Percentiles rank a stretch among this genome's conserved stretches.
phyloP scores from a whole-genome alignment of 92 coral and sea anemone genomes.

The Umimayanthus chanpuru region DNA sequence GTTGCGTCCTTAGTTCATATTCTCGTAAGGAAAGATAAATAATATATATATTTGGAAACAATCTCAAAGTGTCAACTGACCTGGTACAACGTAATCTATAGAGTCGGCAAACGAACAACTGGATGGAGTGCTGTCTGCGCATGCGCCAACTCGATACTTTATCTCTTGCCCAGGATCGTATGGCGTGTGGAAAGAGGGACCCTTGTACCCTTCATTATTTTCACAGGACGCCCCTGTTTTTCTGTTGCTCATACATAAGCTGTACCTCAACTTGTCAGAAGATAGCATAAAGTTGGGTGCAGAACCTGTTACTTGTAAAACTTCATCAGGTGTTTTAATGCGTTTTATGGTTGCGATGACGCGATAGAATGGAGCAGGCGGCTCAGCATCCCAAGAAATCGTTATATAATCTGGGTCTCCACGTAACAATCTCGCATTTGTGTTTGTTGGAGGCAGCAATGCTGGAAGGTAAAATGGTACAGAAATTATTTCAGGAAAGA shows the following conservation, averaged over 20 bases:
- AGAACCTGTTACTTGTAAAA: neutral
- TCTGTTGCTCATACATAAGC: constrained; percentile 13
- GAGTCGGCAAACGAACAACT: constrained; percentile 16
- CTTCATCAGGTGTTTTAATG: neutral
- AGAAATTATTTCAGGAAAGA: neutral
- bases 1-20: no score
- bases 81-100: constrained; percentile 23
- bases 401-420: constrained; percentile 4
- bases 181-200: neutral
- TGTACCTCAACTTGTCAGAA: neutral
- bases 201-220: neutral
- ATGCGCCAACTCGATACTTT: constrained; percentile 30
- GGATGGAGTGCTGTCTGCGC: neutral
- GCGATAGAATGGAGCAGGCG: constrained; percentile 7
- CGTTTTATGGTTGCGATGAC: constrained; percentile 13
- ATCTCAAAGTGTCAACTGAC: neutral
- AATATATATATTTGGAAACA: no score
- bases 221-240: constrained; percentile 21
- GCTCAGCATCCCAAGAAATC: constrained; percentile 36
- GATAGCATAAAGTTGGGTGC: neutral
- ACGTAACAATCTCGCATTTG: neutral
- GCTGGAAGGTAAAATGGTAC: neutral
- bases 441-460: constrained; percentile 20
- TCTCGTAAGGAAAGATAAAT: no score
- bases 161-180: constrained; percentile 31